Evolutionary conservation across 2,797 vertebrate species (phyloP).

Genomic region (Microctenopoma steveboyesi): DNA sequence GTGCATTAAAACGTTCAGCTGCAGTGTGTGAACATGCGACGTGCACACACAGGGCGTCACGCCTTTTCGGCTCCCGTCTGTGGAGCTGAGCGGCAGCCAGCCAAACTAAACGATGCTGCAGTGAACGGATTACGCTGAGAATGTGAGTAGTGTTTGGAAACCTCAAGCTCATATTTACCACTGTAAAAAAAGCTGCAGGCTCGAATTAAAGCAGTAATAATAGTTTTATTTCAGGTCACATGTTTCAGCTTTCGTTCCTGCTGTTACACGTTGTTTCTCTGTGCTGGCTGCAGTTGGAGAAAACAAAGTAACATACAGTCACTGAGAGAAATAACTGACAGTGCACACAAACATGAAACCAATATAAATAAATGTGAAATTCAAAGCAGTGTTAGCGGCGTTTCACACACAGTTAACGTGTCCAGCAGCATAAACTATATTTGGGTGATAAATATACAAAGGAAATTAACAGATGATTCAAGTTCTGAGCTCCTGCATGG

Average conservation of each 20-base stretch:
- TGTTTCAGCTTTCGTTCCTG: constrained; percentile 58
- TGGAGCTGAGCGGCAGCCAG: constrained; percentile 6
- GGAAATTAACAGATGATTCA: constrained; percentile 23
- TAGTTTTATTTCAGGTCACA: constrained; percentile 82
- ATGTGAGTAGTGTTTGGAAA: constrained; percentile 23
- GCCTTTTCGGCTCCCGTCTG: constrained; percentile 8
- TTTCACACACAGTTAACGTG: constrained; percentile 45
- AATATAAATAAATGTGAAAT: constrained; percentile 79
- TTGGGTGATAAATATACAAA: constrained; percentile 31
- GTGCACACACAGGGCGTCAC: not conserved
- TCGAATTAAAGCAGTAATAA: constrained; percentile 68
- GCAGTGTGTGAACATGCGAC: not conserved
- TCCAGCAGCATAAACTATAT: constrained; percentile 42
- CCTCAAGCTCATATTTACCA: not conserved
- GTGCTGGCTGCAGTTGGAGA: constrained; percentile 29
- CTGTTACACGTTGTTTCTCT: constrained; percentile 50
- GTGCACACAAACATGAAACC: constrained; percentile 76
- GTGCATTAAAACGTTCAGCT: constrained; percentile 24
- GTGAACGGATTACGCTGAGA: constrained; percentile 30
- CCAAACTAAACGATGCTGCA: constrained; percentile 35
- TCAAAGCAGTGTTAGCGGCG: constrained; percentile 42
- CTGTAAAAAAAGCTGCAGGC: constrained; percentile 24
- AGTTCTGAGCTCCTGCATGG: not conserved
- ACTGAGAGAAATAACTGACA: constrained; percentile 40
- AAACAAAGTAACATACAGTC: no score